These are phyloP conservation scores for Xylocopa sonorina DNA, from an alignment of 1,140 invertebrate genomes.

Conservation along the genomic window DNA sequence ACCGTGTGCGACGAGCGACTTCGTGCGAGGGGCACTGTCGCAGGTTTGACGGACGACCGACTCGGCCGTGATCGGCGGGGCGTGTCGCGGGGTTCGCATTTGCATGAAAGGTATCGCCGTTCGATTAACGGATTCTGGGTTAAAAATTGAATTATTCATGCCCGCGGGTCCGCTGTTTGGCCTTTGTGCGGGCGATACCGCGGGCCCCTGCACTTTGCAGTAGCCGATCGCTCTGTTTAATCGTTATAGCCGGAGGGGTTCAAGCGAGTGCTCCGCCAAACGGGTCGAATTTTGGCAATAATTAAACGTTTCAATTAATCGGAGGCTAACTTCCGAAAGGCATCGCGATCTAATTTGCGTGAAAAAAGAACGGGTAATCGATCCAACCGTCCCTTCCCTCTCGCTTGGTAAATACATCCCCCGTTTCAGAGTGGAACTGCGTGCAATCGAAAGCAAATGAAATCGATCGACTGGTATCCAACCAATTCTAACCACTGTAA, in stretches of 20 bases:
- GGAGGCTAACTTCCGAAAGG: too few species aligned
- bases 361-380: too few species aligned
- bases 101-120: constrained; percentile 64
- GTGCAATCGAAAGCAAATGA: constrained; percentile 7
- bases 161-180: background rate
- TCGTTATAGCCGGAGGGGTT: background rate
- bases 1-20: constrained; percentile 8
- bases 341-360: too few species aligned
- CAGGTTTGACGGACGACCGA: constrained; percentile 50
- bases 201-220: background rate
- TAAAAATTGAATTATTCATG: constrained; percentile 63
- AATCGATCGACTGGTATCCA: too few species aligned
- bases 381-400: too few species aligned
- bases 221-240: background rate
- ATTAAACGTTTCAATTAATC: too few species aligned
- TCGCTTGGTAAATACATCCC: too few species aligned
- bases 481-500: too few species aligned
- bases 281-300: too few species aligned
- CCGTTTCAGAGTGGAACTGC: too few species aligned
- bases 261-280: too few species aligned
- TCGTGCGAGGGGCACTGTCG: too few species aligned
- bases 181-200: background rate
- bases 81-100: constrained; percentile 23
- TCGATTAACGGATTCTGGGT: constrained; percentile 63
- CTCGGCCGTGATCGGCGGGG: background rate